Conservation (phyloP, 2,797 vertebrate genomes). For the Melanotaenia pygmaea region DNA sequence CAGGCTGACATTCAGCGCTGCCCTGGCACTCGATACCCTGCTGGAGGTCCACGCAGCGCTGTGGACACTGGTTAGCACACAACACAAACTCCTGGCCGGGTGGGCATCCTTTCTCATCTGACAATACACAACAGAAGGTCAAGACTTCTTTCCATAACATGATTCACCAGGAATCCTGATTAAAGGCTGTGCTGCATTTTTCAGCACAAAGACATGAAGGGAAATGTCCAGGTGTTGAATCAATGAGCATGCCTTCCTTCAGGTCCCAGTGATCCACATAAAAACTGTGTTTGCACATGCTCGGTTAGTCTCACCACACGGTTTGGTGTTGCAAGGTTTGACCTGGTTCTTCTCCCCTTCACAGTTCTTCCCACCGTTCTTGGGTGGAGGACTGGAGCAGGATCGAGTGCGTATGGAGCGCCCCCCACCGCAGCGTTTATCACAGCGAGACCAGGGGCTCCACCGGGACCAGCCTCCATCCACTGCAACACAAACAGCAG, state of each 20-base stretch:
- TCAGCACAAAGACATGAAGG: neutral
- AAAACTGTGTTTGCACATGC: neutral
- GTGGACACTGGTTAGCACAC: slow-evolving; percentile 89
- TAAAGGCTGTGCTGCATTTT: slow-evolving; percentile 17
- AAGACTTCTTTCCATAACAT: slow-evolving; percentile 20
- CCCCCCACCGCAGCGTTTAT: slow-evolving; percentile 87
- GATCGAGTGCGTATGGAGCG: slow-evolving; percentile 87
- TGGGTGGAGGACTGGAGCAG: slow-evolving; percentile 90
- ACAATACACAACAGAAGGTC: slow-evolving; percentile 55
- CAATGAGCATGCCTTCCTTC: slow-evolving; percentile 7
- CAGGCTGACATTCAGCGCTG: slow-evolving; percentile 81
- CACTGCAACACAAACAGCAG: slow-evolving; percentile 70
- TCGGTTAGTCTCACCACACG: slow-evolving; percentile 82
- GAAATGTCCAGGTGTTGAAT: neutral
- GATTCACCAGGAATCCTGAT: slow-evolving; percentile 22
- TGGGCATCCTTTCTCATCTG: slow-evolving; percentile 84
- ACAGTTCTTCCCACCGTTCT: slow-evolving; percentile 88
- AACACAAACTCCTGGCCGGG: slow-evolving; percentile 78
- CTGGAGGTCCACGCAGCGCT: slow-evolving; percentile 89
- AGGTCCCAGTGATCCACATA: neutral
- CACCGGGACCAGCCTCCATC: slow-evolving; percentile 90
- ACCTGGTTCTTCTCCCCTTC: slow-evolving; percentile 87
- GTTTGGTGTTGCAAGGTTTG: slow-evolving; percentile 87
- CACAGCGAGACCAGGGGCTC: slow-evolving; percentile 92
- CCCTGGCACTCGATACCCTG: slow-evolving; percentile 86